phyloP scores from a whole-genome alignment of 2,113 vertebrate genomes.

The Brachypteracias leptosomus region DNA sequence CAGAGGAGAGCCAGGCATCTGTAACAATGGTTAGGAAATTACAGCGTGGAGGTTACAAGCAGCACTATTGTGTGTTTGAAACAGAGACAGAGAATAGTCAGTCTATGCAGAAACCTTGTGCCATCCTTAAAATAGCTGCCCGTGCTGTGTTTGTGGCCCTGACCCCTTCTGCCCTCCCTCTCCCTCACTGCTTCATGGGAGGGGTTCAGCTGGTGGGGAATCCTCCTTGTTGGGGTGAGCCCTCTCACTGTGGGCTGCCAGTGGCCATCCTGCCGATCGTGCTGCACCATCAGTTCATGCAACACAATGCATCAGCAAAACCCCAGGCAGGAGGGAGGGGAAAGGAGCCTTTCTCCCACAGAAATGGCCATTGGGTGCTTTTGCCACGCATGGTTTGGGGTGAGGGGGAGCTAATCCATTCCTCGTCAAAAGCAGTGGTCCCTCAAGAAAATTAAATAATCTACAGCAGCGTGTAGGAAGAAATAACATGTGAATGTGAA shows the following conservation, averaged over 20 bases:
- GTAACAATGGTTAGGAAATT: background rate
- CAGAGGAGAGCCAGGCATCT: background rate
- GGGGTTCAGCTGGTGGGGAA: background rate
- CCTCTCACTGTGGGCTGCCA: background rate
- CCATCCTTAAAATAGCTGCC: background rate
- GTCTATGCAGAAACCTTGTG: background rate
- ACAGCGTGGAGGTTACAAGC: background rate
- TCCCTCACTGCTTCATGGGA: background rate
- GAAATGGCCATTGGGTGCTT: background rate
- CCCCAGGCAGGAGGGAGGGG: background rate
- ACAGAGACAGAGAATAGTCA: background rate
- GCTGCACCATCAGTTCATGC: background rate
- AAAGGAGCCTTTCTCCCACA: background rate
- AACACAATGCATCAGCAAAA: background rate
- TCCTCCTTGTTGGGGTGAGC: too few relatives aligned
- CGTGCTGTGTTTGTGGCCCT: background rate
- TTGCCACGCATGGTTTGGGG: background rate
- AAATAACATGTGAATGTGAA: background rate
- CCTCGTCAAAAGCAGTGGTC: background rate
- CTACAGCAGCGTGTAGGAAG: background rate
- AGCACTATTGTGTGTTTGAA: background rate
- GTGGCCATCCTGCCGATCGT: background rate
- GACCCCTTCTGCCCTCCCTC: background rate
- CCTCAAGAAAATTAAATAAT: background rate
- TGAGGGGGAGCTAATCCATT: background rate